These are phyloP conservation scores for Calosoma granatense DNA, from an alignment of 1,140 invertebrate species.

Conservation along the genomic window DNA sequence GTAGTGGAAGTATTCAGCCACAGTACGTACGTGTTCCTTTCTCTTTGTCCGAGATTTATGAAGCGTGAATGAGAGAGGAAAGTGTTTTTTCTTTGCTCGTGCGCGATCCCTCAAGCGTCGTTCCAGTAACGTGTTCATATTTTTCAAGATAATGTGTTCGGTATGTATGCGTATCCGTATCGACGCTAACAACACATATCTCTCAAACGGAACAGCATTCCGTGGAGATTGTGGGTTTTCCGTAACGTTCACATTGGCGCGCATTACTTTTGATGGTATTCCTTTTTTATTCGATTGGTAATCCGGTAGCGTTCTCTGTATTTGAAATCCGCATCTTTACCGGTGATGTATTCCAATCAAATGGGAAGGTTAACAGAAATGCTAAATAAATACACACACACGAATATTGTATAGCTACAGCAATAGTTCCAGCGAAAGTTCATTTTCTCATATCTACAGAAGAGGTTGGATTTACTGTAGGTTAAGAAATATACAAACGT, in stretches of 20 bases:
- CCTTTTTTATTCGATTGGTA: neutral
- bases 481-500: too few species aligned
- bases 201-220: neutral
- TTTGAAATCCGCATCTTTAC: neutral
- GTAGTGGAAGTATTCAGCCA: too few species aligned
- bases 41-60: constrained; percentile 3
- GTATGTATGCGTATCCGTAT: constrained; percentile 4
- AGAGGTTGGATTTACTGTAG: too few species aligned
- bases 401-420: too few species aligned
- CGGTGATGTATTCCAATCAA: neutral
- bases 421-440: too few species aligned
- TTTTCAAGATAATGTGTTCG: constrained; percentile 1
- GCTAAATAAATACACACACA: too few species aligned
- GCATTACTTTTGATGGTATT: constrained; percentile 2
- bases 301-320: constrained; percentile 1
- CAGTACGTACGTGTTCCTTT: neutral
- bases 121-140: constrained; percentile 3
- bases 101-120: neutral
- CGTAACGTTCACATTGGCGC: neutral
- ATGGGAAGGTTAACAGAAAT: too few species aligned
- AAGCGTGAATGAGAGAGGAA: neutral
- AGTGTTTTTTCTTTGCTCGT: neutral
- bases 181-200: neutral
- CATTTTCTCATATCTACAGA: too few species aligned
- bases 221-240: neutral